Conservation (phyloP, 2,888 invertebrate genomes). For the Glyphotaelius pellucidus region DNA sequence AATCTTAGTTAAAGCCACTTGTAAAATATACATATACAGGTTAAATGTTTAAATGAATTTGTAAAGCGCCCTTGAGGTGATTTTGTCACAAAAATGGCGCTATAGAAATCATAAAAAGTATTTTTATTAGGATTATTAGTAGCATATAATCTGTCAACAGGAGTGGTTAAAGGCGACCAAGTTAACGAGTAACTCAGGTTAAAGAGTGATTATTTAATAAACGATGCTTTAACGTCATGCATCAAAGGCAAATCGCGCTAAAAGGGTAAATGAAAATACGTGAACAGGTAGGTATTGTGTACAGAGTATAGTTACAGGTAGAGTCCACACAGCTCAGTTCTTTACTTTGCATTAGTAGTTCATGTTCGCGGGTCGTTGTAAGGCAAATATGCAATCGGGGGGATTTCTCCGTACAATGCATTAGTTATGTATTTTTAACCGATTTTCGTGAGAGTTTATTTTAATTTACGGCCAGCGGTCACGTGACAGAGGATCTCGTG, state of each 20-base stretch:
- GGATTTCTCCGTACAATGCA: constrained; percentile 62
- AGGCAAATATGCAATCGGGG: constrained; percentile 61
- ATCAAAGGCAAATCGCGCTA: background rate
- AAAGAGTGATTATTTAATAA: background rate
- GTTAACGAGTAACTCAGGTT: background rate
- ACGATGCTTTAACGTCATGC: background rate
- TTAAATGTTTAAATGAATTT: no score
- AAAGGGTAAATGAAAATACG: background rate
- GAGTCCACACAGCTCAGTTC: background rate
- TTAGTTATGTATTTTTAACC: constrained; percentile 64
- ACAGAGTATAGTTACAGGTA: background rate
- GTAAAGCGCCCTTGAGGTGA: no score
- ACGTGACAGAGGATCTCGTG: constrained; percentile 61
- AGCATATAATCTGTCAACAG: background rate
- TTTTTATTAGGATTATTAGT: no score
- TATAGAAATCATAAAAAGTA: no score
- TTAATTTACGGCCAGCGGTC: constrained; percentile 64
- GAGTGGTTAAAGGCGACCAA: background rate
- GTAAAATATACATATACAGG: no score
- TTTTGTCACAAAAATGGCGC: no score
- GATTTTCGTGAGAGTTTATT: constrained; percentile 62
- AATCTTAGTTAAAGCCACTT: no score
- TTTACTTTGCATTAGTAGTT: constrained; percentile 38
- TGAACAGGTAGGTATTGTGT: background rate
- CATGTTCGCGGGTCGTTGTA: constrained; percentile 52